Base-by-base conservation (phyloP, 2,113 vertebrate genomes). In the Indri indri region DNA sequence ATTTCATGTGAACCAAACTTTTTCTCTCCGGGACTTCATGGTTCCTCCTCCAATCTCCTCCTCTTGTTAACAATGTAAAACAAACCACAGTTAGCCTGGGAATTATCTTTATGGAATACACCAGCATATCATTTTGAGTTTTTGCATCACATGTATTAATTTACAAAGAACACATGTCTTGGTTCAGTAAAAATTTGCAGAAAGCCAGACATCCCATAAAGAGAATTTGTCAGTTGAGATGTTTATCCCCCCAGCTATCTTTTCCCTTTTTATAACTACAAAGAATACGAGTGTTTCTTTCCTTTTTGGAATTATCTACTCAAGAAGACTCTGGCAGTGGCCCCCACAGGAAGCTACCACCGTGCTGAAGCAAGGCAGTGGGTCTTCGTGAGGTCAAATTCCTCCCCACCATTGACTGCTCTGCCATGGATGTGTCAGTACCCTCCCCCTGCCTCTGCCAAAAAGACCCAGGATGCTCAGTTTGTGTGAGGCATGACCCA, bases 231-330 rank as follows among this genome's bases (percentile, higher is more conserved):
- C 93, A 52, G 77, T 97, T 71, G 82, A 88, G 71, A 94, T 96
- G 88, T 98, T 97, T 95, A 94, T 87, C 63, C 87, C 74, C 86
- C 68, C 83, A 93, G 81, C 87, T 86, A 77, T 73, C 45, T 88
- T 61, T 52, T 88, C 14, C 34, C 42, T 83, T 91, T 96, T 81
- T 42, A 54, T 50, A 65, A 93, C 61, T 80, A 57, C 61, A 80
- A 59, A 89, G 71, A 89, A 80, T 25, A 63, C 34, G 65, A 57
- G 27, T 30, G 5, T 94, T 92, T 73, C 83, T 80, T 84, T 65
- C 37, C 70, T 90, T 95, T 85, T 87, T 84, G 80, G 79, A 94
- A 63, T 77, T 57, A 47, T 80, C 54, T 45, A n/a, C n/a, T n/a
- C n/a, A n/a, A n/a, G n/a, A n/a, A n/a, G n/a, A n/a, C n/a, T n/a